Conservation (phyloP, 2,113 vertebrate genomes). For the Sapajus apella region DNA sequence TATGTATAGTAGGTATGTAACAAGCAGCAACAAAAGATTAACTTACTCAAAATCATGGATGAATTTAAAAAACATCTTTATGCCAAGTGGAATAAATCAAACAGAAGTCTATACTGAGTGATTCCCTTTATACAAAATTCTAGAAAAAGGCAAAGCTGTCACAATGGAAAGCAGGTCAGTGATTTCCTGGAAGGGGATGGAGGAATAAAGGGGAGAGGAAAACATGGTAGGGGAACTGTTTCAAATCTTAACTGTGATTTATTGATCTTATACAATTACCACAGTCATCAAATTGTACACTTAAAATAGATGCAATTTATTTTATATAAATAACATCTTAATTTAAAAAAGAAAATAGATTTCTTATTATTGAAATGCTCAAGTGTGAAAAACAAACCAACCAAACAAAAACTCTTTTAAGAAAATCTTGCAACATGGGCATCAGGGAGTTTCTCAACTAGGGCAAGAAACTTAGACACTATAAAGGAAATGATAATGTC, state of each 20-base stretch:
- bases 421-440: neutral
- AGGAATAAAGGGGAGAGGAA: rapidly evolving
- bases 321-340: constrained; percentile 13
- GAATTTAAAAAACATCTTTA: neutral
- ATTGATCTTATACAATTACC: neutral
- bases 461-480: neutral
- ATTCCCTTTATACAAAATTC: neutral
- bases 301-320: neutral
- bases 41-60: neutral
- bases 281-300: neutral
- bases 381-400: neutral
- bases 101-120: neutral
- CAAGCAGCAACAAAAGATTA: neutral
- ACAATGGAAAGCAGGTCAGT: neutral
- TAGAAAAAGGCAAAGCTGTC: neutral
- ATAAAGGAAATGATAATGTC: neutral
- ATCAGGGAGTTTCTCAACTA: neutral
- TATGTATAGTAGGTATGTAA: neutral
- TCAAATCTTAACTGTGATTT: neutral
- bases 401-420: neutral
- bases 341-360: neutral
- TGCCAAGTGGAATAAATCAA: neutral
- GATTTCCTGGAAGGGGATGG: too few relatives aligned
- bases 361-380: neutral
- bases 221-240: neutral